Evolutionary conservation across 37 sponge, comb jelly and placozoan species (phyloP).

Genomic region (Crambe crambe): DNA sequence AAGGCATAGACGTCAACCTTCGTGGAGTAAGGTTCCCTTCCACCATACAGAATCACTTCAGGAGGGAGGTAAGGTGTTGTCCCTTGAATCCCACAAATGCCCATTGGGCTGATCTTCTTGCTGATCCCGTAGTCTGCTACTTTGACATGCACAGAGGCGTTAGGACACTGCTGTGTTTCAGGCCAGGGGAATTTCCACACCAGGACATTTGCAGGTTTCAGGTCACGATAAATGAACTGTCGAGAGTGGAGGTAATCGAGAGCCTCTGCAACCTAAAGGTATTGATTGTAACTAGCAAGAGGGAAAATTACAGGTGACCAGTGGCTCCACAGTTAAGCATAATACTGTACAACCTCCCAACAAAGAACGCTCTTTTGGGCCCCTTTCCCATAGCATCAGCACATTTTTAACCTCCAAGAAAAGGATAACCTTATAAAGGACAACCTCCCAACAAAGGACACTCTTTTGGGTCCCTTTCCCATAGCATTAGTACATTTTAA

Average conservation of each 20-base stretch:
- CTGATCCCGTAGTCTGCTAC: conserved; percentile 90
- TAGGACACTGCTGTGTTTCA: conserved; percentile 32
- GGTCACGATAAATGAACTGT: conserved; percentile 82
- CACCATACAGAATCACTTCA: conserved; percentile 66
- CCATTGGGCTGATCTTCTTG: conserved; percentile 55
- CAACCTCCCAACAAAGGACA: too few species aligned
- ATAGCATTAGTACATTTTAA: too few species aligned
- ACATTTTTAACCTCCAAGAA: too few species aligned
- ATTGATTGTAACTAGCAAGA: too few species aligned
- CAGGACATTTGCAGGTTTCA: conserved; percentile 80
- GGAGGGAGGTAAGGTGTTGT: conserved; percentile 80
- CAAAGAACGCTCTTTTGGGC: too few species aligned
- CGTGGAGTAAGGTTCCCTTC: conserved; percentile 49
- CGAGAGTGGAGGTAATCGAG: conserved; percentile 68
- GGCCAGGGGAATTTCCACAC: conserved; percentile 80
- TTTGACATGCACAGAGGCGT: conserved; percentile 49
- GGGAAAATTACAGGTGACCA: too few species aligned
- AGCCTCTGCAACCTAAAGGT: conserved; percentile 72
- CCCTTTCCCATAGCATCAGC: too few species aligned
- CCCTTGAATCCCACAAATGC: conserved; percentile 66
- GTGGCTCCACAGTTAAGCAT: too few species aligned
- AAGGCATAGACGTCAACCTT: conserved; percentile 82
- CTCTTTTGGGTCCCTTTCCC: too few species aligned
- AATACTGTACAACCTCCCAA: too few species aligned
- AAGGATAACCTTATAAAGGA: too few species aligned